These are phyloP conservation scores for Ophiothrix spiculata DNA, from an alignment of 35 echinoderm and acorn worm genomes.

Conservation along the genomic window DNA sequence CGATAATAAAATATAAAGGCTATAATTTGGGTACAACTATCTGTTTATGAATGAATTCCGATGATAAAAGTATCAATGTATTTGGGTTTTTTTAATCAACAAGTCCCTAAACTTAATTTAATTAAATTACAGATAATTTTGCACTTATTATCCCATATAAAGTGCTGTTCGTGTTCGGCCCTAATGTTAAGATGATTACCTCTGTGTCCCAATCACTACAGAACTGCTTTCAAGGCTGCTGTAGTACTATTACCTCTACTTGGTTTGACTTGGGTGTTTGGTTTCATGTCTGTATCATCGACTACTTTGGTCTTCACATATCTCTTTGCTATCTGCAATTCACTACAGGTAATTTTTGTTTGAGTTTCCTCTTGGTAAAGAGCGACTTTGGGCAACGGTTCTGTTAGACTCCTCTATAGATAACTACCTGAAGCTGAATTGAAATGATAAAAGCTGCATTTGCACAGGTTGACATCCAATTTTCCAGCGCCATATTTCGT, in stretches of 20 bases:
- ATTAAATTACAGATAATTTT: too few relatives aligned
- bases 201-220: background rate
- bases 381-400: too few relatives aligned
- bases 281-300: conserved; percentile 64
- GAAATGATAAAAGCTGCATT: background rate
- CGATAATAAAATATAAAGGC: too few relatives aligned
- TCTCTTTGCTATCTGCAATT: conserved; percentile 84
- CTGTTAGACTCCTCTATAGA: background rate
- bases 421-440: background rate
- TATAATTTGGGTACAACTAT: too few relatives aligned
- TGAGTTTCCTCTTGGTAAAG: background rate
- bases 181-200: background rate
- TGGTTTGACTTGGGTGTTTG: conserved; percentile 83
- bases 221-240: conserved; percentile 76
- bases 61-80: too few relatives aligned
- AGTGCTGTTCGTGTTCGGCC: too few relatives aligned
- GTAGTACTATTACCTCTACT: conserved; percentile 69
- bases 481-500: background rate
- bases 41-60: too few relatives aligned
- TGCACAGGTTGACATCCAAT: background rate
- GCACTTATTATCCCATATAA: too few relatives aligned
- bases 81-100: too few relatives aligned
- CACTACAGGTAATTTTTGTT: conserved; percentile 49
- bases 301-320: conserved; percentile 79
- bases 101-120: too few relatives aligned